phyloP scores from a whole-genome alignment of 2,797 vertebrate genomes.

The Tenualosa thibaudeaui region DNA sequence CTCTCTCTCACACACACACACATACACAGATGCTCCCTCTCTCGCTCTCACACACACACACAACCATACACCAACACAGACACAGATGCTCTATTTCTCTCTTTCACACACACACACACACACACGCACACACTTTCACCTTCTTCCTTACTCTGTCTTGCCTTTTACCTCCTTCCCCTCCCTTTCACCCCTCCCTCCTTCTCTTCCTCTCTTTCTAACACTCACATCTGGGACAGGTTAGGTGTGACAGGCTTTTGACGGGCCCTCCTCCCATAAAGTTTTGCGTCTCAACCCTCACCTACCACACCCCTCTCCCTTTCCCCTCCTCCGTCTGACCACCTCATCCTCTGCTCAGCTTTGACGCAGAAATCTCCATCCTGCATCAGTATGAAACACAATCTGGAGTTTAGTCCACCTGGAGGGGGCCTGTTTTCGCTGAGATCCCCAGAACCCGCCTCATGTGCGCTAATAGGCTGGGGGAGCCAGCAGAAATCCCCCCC shows the following conservation, averaged over 20 bases:
- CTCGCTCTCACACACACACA: background rate
- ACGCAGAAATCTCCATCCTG: conserved; percentile 36
- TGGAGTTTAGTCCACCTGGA: background rate
- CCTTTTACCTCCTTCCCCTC: background rate
- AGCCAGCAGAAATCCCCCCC: background rate
- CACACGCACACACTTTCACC: background rate
- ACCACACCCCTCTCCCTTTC: background rate
- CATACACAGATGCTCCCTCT: background rate
- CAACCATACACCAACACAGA: background rate
- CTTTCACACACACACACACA: background rate
- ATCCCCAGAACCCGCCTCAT: background rate
- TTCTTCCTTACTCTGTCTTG: background rate
- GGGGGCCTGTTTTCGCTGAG: background rate
- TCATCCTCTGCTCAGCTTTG: background rate
- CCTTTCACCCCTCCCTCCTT: background rate
- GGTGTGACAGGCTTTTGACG: conserved; percentile 37
- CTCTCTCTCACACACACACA: background rate
- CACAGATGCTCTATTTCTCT: background rate
- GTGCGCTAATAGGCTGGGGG: background rate
- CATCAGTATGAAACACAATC: background rate
- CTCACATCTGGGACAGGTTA: conserved; percentile 57
- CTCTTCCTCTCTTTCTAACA: background rate
- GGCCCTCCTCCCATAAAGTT: conserved; percentile 11
- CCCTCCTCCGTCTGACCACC: no score
- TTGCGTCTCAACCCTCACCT: background rate